A percentile compares a stretch with the other conserved stretches of the same genome.
These are phyloP conservation scores for Otis tarda DNA, from an alignment of 2,113 vertebrate species.

Conservation along the genomic window DNA sequence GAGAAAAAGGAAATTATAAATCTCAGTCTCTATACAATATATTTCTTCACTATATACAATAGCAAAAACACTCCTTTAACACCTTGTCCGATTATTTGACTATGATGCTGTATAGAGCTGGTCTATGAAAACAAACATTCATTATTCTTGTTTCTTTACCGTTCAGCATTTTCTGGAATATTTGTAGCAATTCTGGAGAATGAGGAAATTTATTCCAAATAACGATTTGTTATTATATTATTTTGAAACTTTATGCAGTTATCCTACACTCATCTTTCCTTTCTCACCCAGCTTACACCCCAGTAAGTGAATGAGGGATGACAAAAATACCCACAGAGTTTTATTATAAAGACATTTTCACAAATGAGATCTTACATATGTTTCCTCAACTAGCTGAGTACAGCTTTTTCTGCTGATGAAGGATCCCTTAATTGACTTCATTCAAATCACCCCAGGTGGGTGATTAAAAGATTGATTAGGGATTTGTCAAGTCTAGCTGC, in stretches of 20 bases:
- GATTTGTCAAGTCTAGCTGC: slow-evolving; percentile 51
- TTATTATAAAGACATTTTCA: neutral
- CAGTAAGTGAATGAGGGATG: neutral
- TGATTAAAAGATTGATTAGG: slow-evolving; percentile 65
- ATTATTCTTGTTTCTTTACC: neutral
- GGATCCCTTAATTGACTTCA: slow-evolving; percentile 52
- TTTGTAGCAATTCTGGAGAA: neutral
- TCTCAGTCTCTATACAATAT: neutral
- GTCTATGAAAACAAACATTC: neutral
- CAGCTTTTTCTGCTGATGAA: slow-evolving; percentile 40
- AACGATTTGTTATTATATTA: neutral
- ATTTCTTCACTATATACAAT: neutral
- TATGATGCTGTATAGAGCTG: neutral
- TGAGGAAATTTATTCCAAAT: neutral
- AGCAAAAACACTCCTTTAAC: neutral
- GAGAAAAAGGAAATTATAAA: neutral
- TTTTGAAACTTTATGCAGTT: neutral
- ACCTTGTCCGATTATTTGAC: neutral
- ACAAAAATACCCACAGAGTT: neutral
- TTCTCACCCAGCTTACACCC: neutral
- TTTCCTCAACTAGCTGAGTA: slow-evolving; percentile 8
- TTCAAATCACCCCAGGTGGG: slow-evolving; percentile 57
- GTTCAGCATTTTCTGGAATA: neutral
- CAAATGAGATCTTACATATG: neutral
- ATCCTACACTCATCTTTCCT: neutral